Base-by-base conservation (phyloP, 2,797 vertebrate species). In the Lates japonicus region DNA sequence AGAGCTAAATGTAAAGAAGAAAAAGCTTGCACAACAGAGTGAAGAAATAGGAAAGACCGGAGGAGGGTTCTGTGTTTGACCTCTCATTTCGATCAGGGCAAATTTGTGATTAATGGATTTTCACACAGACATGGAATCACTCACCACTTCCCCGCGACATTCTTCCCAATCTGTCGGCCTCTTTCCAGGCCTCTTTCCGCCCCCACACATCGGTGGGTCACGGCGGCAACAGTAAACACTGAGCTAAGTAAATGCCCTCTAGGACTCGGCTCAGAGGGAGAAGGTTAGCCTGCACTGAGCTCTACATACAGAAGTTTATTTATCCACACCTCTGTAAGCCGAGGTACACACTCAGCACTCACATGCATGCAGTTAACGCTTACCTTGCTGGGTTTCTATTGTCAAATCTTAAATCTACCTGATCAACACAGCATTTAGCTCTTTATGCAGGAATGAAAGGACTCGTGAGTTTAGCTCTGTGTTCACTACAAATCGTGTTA, bases 81-180 rank as follows among this genome's bases (percentile, higher is more conserved):
- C 82, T 84, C 48, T 72, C 51, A 16, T 87, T 88, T 89, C 54
- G 61, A 87, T 92, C 71, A 64, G 80, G 79, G 55, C 20, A 55
- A 78, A 84, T 86, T 55, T 85, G 80, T 93, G 93, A 95, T 94
- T 80, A 92, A 95, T 92, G 90, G 79, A 61, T 91, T 95, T 94
- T 96, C 90, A 90, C 94, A 93, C 29, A 1, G 67, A 77, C 87
- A 46, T 93, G 89, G 77, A 90, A 90, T 89, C 87, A 84, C 87
- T 87, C 85, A 54, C 75, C 93, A 88, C 89, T 70, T 87, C 76
- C 78, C 70, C 59, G 94, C 69, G 82, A 95, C 91, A 95, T 96
- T 95, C 90, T 84, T 89, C 65, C 25, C 70, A 20, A 69, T 79
- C 54, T 73, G 58, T 66, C n/a, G 44, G 70, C 66, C 66, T 74